Conservation (phyloP, 2,797 vertebrate species). For the Pempheris klunzingeri region DNA sequence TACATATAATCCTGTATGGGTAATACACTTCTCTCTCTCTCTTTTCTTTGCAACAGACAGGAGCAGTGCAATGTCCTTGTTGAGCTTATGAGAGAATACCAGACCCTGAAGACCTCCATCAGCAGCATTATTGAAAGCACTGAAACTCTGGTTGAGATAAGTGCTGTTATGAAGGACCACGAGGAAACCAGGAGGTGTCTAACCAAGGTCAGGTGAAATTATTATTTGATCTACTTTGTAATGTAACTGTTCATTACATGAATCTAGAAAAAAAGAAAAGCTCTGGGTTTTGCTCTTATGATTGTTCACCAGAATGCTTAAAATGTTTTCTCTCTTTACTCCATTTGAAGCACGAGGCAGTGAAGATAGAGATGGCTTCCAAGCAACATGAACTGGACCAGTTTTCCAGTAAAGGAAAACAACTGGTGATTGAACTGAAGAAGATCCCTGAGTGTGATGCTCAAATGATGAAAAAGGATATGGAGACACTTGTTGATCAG, state of each 20-base stretch:
- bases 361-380: constrained; percentile 87
- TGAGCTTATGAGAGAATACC: constrained; percentile 92
- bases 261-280: not conserved
- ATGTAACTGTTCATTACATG: not conserved
- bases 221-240: not conserved
- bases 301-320: not conserved
- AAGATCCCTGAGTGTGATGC: constrained; percentile 90
- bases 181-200: constrained; percentile 91
- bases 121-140: constrained; percentile 87
- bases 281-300: not conserved
- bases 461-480: constrained; percentile 87
- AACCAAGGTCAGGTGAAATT: constrained; percentile 86
- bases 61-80: constrained; percentile 91
- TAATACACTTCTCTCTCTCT: not conserved
- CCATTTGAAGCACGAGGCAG: constrained; percentile 89
- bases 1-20: not conserved
- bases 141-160: constrained; percentile 85
- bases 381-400: constrained; percentile 91
- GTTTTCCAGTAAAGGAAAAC: constrained; percentile 93
- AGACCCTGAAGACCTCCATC: constrained; percentile 89
- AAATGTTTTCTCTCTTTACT: not conserved
- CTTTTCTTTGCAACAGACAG: constrained; percentile 90
- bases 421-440: constrained; percentile 91
- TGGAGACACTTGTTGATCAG: constrained; percentile 91
- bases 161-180: constrained; percentile 88